Evolutionary conservation across 2,797 vertebrate genomes (phyloP), one percentile per base, ranked within the genome.

Genomic region (Monodelphis domestica): DNA sequence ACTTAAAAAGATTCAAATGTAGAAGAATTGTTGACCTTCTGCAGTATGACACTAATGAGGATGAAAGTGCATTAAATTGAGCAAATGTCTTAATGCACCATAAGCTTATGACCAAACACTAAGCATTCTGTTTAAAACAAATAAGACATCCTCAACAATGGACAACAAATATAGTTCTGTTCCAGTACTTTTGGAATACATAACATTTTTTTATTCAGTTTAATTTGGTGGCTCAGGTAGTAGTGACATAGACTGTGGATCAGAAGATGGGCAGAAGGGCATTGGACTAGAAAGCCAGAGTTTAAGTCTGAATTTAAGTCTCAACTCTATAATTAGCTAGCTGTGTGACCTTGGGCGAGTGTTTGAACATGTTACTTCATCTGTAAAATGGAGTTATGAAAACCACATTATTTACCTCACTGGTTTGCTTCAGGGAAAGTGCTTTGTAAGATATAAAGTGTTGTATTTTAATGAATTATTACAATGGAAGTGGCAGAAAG

Each of bases 51-150:
- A 90, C 78, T 94, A 97, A 94, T 93, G 56, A 89, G 97, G 97
- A 98, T 96, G 96, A 98, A 98, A 97, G 96, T 95, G 97, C 95
- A 91, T 97, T 97, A 97, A 97, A 95, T 96, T 91, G 97, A 91
- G 95, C 96, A 97, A 98, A 94, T 0, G 92, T 84, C 3, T 21
- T 59, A 29, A 26, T 28, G 54, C 38, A 94, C 94, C 95, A 94
- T 90, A 5, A 78, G 94, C 97, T 97, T 97, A 93, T 93, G 96
- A 96, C 95, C 89, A 91, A 96, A 95, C 30, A 14, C 94, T 93
- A 78, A 97, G 97, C 93, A 95, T 97, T 96, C 91, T 5, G 55
- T 95, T 97, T 96, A 98, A 97, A 98, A 97, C 38, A 94, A 97
- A 97, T 92, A 95, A 95, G 94, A 96, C 97, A 93, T 95, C 93